These are phyloP conservation scores for Phaetusa simplex DNA, from an alignment of 2,113 vertebrate genomes.

Conservation along the genomic window DNA sequence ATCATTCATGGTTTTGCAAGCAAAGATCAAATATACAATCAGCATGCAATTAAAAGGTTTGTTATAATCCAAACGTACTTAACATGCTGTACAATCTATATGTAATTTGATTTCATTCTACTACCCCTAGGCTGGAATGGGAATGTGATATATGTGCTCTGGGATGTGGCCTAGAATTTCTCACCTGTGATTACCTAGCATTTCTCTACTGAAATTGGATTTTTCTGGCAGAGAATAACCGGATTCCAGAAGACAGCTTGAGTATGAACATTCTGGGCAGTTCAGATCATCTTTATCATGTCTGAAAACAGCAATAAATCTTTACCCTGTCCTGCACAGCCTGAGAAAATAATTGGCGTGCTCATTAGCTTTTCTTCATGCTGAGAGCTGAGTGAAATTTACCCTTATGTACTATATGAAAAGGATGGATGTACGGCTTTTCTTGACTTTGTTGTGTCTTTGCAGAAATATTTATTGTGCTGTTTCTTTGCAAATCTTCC, in stretches of 20 bases:
- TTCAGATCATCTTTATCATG: not conserved
- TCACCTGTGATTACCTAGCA: constrained; percentile 43
- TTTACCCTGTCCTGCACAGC: not conserved
- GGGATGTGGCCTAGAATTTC: not conserved
- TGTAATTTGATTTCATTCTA: constrained; percentile 19
- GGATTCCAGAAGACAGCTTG: not conserved
- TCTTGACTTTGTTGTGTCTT: constrained; percentile 13
- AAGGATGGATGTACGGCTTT: not conserved
- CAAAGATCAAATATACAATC: constrained; percentile 4
- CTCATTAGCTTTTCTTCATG: constrained; percentile 40
- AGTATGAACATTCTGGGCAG: constrained; percentile 16
- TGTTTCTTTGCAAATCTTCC: not conserved
- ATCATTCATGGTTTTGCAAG: not conserved
- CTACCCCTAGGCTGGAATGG: not conserved
- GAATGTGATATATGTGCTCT: not conserved
- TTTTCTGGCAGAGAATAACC: not conserved
- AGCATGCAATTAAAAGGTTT: constrained; percentile 20
- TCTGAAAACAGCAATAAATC: constrained; percentile 21
- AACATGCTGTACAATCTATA: not conserved
- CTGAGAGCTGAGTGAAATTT: constrained; percentile 8
- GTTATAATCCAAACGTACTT: not conserved
- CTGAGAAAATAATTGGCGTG: constrained; percentile 43
- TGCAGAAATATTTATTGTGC: not conserved
- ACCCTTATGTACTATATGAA: not conserved
- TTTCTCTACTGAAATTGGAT: constrained; percentile 24